Percentiles rank a stretch among this genome's conserved stretches.
Conservation (phyloP, 1,140 invertebrate species). For the Stegodyphus mimosarum region DNA sequence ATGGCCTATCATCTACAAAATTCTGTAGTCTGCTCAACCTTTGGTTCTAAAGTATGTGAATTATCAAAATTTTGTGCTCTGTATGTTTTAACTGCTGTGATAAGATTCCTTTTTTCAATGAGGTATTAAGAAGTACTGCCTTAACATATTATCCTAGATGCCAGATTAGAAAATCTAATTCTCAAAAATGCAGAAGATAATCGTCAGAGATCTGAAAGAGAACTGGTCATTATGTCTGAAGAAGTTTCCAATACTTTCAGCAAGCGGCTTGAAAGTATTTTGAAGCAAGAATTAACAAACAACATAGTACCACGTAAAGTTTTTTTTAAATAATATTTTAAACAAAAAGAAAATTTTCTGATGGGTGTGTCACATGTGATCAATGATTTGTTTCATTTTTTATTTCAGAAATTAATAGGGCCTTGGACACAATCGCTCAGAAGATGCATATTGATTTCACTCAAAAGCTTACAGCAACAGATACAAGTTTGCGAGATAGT, state of each 20-base stretch:
- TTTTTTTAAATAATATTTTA: background rate
- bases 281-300: conserved; percentile 65
- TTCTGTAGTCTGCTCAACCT: no score
- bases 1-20: no score
- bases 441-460: conserved; percentile 78
- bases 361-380: no score
- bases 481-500: conserved; percentile 81
- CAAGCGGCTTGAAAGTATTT: conserved; percentile 65
- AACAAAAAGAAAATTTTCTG: no score
- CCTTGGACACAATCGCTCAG: conserved; percentile 76
- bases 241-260: conserved; percentile 65
- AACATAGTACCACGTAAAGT: conserved; percentile 65
- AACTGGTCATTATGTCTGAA: conserved; percentile 64
- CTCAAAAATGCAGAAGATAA: conserved; percentile 60
- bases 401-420: conserved; percentile 66
- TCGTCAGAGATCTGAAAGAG: conserved; percentile 62
- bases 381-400: background rate
- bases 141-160: conserved; percentile 15
- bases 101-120: no score
- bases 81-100: no score
- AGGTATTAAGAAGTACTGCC: no score
- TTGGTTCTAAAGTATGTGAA: no score
- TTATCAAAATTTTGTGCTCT: no score
- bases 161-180: conserved; percentile 62
- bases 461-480: conserved; percentile 77